A percentile compares a stretch with the other conserved stretches of the same genome.
These are phyloP conservation scores for Drosophila dives DNA, from an alignment of 2,888 invertebrate species.

Conservation along the genomic window DNA sequence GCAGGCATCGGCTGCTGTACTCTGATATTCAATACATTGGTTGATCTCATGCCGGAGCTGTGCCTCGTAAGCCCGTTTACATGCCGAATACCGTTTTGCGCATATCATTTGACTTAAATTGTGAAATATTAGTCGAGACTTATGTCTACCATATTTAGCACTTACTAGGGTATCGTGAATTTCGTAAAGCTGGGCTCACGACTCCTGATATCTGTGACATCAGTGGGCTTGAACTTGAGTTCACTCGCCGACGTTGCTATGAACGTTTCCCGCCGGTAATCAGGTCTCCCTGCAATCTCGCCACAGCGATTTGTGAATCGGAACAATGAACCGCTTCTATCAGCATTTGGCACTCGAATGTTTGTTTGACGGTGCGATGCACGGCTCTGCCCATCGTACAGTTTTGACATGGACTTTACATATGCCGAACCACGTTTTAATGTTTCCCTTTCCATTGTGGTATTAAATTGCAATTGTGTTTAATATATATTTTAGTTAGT, in stretches of 20 bases:
- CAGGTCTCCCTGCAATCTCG: rapidly evolving
- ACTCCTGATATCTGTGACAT: constrained; percentile 17
- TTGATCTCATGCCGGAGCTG: constrained; percentile 63
- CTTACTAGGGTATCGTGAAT: constrained; percentile 55
- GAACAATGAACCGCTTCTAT: background rate
- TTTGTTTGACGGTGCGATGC: background rate
- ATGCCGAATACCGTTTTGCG: constrained; percentile 42
- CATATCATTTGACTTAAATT: constrained; percentile 36
- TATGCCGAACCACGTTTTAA: background rate
- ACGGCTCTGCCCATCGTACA: background rate
- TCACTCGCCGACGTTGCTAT: rapidly evolving
- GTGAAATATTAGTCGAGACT: background rate
- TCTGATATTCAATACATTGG: constrained; percentile 48
- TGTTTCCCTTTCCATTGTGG: background rate
- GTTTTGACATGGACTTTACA: constrained; percentile 3
- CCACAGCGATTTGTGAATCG: constrained; percentile 9
- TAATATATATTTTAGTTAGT: background rate
- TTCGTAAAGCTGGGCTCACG: constrained; percentile 40
- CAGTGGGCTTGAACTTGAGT: constrained; percentile 3
- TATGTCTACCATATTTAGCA: background rate
- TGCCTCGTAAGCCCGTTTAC: constrained; percentile 41
- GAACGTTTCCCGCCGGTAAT: background rate
- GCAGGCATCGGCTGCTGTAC: constrained; percentile 60
- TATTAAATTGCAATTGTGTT: background rate
- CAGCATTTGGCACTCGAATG: constrained; percentile 26